These are phyloP conservation scores for Nemopilema nomurai DNA, from an alignment of 30 jellyfish, hydroid and myxozoan genomes.

Conservation along the genomic window DNA sequence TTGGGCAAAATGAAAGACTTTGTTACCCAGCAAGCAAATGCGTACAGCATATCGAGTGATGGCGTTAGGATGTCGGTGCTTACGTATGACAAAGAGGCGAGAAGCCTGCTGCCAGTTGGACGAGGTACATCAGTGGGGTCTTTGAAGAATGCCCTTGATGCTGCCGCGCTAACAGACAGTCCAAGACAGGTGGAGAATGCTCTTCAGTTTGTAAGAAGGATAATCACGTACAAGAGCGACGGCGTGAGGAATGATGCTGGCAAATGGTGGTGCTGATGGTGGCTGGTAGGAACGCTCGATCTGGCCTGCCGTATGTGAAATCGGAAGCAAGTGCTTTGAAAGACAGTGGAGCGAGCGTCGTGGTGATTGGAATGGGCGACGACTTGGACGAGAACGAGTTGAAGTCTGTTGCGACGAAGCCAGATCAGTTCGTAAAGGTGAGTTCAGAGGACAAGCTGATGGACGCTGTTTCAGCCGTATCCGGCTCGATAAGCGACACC, in stretches of 20 bases:
- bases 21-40: conserved; percentile 7
- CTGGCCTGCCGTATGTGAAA: not conserved
- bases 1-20: conserved; percentile 42
- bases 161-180: not conserved
- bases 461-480: conserved; percentile 7
- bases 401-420: conserved; percentile 10
- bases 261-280: conserved; percentile 32
- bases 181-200: conserved; percentile 28
- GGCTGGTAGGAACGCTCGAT: conserved; percentile 28
- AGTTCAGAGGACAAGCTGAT: conserved; percentile 1
- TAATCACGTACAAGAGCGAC: not conserved
- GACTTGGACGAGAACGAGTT: conserved; percentile 15
- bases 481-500: conserved; percentile 4
- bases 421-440: conserved; percentile 6
- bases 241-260: conserved; percentile 36
- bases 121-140: conserved; percentile 7
- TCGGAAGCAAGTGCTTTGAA: conserved; percentile 6
- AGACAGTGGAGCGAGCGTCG: conserved; percentile 14
- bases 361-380: conserved; percentile 45
- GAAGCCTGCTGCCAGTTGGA: conserved; percentile 4
- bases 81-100: not conserved
- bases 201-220: conserved; percentile 1
- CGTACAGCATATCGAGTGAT: conserved; percentile 15
- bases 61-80: conserved; percentile 22
- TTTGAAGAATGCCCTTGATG: conserved; percentile 8